Evolutionary conservation across 2,113 vertebrate genomes (phyloP).

Genomic region (Stegostoma tigrinum): DNA sequence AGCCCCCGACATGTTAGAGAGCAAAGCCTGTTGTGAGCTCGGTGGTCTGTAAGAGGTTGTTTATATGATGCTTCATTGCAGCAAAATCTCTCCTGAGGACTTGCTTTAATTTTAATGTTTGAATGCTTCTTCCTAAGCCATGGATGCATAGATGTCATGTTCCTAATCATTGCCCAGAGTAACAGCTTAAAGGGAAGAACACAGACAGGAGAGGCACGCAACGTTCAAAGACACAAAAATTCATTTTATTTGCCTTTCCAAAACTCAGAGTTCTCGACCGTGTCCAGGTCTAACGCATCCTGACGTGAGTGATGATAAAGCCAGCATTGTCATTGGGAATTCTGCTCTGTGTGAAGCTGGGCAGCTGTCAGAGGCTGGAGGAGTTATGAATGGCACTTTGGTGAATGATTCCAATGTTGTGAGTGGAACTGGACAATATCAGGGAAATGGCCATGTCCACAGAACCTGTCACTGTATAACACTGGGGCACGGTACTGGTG

Average conservation of each 20-base stretch:
- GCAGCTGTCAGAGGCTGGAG: too few relatives aligned
- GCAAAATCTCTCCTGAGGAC: not conserved
- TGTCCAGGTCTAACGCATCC: too few relatives aligned
- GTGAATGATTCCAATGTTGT: too few relatives aligned
- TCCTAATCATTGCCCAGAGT: not conserved
- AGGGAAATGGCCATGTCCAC: not conserved
- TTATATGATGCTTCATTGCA: not conserved
- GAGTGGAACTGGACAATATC: not conserved
- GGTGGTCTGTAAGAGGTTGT: not conserved
- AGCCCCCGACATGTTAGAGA: too few relatives aligned
- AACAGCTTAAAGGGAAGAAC: not conserved
- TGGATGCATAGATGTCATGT: too few relatives aligned
- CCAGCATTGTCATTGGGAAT: not conserved
- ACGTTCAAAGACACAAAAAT: not conserved
- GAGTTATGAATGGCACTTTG: too few relatives aligned
- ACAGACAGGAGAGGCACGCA: not conserved
- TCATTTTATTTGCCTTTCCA: not conserved
- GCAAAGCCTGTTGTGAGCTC: too few relatives aligned
- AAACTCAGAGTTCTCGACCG: not conserved
- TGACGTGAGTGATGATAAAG: not conserved
- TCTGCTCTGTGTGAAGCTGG: not conserved
- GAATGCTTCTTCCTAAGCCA: too few relatives aligned
- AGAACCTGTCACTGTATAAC: not conserved
- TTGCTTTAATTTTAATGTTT: not conserved
- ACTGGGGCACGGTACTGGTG: not conserved